Percentiles rank a stretch among this genome's conserved stretches.
These are phyloP conservation scores for Emmelina monodactyla DNA, from an alignment of 2,888 invertebrate species.

Conservation along the genomic window DNA sequence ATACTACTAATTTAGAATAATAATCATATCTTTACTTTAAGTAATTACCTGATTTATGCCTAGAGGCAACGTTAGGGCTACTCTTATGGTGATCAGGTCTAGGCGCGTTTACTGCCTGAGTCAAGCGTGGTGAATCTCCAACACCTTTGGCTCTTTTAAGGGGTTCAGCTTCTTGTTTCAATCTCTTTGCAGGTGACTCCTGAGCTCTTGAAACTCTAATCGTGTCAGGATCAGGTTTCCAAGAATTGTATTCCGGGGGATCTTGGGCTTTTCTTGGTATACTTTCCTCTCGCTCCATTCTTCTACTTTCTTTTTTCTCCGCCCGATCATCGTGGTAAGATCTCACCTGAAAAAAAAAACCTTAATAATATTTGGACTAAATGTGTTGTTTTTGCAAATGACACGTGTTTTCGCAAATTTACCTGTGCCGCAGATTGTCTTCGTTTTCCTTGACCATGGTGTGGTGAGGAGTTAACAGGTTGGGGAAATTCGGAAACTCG, in stretches of 20 bases:
- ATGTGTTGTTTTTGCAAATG: conserved; percentile 7
- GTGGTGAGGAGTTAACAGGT: conserved; percentile 52
- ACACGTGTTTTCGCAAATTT: conserved; percentile 12
- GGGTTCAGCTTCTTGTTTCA: conserved; percentile 55
- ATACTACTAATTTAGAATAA: not conserved
- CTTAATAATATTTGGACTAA: not conserved
- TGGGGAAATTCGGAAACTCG: conserved; percentile 56
- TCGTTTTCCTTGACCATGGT: conserved; percentile 37
- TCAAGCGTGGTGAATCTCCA: conserved; percentile 45
- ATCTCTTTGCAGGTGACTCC: conserved; percentile 50
- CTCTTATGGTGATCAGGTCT: conserved; percentile 67
- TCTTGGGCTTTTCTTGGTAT: conserved; percentile 25
- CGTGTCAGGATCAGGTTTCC: conserved; percentile 53
- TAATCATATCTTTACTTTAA: not conserved
- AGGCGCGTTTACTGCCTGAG: conserved; percentile 34
- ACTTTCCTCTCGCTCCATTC: conserved; percentile 34
- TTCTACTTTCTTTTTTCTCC: conserved; percentile 28
- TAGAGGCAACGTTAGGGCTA: conserved; percentile 68
- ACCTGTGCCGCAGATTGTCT: conserved; percentile 53
- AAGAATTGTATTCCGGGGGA: conserved; percentile 26
- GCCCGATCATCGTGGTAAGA: conserved; percentile 40
- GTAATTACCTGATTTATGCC: conserved; percentile 43
- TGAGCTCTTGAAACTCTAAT: conserved; percentile 43
- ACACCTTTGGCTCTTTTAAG: conserved; percentile 48
- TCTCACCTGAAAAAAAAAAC: conserved; percentile 28